Evolutionary conservation across 2,888 invertebrate genomes (phyloP), one percentile per base, ranked within the genome.

Genomic region (Zaprionus obscuricornis): DNA sequence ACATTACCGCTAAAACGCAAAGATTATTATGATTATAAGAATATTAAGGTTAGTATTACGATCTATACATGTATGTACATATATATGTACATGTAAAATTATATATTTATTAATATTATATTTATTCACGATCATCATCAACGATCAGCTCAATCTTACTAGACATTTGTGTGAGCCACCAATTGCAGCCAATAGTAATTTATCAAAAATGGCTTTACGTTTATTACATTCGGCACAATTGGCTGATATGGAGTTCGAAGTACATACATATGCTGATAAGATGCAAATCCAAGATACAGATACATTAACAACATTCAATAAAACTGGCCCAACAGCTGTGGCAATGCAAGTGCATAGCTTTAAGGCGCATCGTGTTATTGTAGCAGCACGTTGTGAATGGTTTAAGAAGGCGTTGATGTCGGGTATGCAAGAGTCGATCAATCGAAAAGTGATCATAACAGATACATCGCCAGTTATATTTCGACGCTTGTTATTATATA

Each of bases 351-450:
- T 88, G 46, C 90, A 90, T 64, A 90, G 89, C 34, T 90, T 92
- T 65, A 90, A 91, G 60, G 92, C 94, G 0, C 94, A 94, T 87
- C 90, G 94, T 52, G 93, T 94, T 7, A 92, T 94, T 56, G 92
- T 94, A 8, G 93, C 94, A 2, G 91, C 94, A 1, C 82, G 87
- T 56, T 94, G 94, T 88, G 93, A 94, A 85, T 94, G 94, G 94
- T 94, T 94, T 85, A 90, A 93, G 39, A 90, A 94, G 70, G 94
- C 94, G 1, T 88, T 94, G 10, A 90, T 93, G 34, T 94, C 93
- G 40, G 94, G 94, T 42, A 94, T 94, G 94, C 91, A 92, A 75
- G 94, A 94, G 89, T 92, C 93, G 16, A 94, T 94, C 66, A 92
- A 93, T 82, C 93, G 94, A 83, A 93, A 93, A 91, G 94, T 94